Evolutionary conservation across 2,113 vertebrate genomes (phyloP).

Genomic region (Fukomys damarensis): DNA sequence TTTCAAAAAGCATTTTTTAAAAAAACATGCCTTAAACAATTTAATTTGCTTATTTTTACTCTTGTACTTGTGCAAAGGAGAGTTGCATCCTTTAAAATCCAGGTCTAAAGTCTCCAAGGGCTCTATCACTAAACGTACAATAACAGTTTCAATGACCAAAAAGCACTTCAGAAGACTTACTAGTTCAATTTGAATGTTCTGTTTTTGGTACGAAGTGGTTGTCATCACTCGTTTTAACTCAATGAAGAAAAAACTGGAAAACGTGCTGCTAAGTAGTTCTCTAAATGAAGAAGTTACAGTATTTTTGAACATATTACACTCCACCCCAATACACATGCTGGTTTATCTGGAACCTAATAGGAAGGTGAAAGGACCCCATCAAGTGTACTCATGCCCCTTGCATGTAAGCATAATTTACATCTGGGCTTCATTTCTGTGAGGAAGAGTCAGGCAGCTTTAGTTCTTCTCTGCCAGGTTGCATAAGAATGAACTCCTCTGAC

Average conservation of each 20-base stretch:
- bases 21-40: neutral
- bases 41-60: neutral
- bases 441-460: neutral
- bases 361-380: neutral
- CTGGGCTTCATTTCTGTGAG: neutral
- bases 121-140: neutral
- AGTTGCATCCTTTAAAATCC: neutral
- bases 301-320: neutral
- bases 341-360: neutral
- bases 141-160: neutral
- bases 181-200: neutral
- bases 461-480: neutral
- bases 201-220: neutral
- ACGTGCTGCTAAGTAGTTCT: conserved; percentile 44
- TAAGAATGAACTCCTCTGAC: neutral
- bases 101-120: neutral
- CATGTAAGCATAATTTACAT: neutral
- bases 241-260: neutral
- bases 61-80: neutral
- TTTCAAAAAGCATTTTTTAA: neutral
- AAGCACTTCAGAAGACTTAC: neutral
- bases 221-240: neutral
- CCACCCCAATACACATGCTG: neutral
- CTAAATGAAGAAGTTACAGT: neutral
- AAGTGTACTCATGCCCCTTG: neutral